Percentiles rank a stretch among this genome's conserved stretches.
Evolutionary conservation across 2,888 invertebrate genomes (phyloP).

Genomic region (Eupithecia subfuscata): DNA sequence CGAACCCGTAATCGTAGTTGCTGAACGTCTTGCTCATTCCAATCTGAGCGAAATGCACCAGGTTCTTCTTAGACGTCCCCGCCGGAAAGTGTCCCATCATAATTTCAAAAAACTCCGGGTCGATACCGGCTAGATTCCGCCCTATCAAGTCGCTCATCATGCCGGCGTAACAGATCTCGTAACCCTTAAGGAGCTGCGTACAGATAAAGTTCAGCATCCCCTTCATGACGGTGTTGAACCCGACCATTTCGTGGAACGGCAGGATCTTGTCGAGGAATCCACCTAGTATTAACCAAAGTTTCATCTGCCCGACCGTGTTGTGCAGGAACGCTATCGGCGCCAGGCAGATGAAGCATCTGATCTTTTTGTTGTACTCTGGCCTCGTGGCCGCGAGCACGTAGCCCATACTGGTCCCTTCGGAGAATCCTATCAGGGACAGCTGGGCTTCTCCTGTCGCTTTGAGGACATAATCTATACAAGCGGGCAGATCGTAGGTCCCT

Average conservation of each 20-base stretch:
- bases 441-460: slow-evolving; percentile 73
- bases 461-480: slow-evolving; percentile 71
- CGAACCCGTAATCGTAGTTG: slow-evolving; percentile 56
- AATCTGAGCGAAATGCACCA: slow-evolving; percentile 57
- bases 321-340: slow-evolving; percentile 43
- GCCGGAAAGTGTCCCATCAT: slow-evolving; percentile 55
- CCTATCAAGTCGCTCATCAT: slow-evolving; percentile 47
- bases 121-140: slow-evolving; percentile 46
- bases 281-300: slow-evolving; percentile 34
- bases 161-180: slow-evolving; percentile 46
- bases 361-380: slow-evolving; percentile 84
- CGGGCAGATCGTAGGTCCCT: slow-evolving; percentile 86
- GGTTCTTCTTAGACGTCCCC: slow-evolving; percentile 55
- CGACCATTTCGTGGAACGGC: slow-evolving; percentile 44
- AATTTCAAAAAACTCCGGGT: slow-evolving; percentile 46
- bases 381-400: slow-evolving; percentile 77
- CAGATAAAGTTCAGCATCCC: slow-evolving; percentile 47
- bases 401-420: slow-evolving; percentile 84
- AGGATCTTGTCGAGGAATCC: slow-evolving; percentile 41
- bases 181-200: slow-evolving; percentile 42
- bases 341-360: slow-evolving; percentile 58
- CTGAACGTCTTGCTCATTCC: slow-evolving; percentile 49
- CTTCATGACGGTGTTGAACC: slow-evolving; percentile 42
- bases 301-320: slow-evolving; percentile 28
- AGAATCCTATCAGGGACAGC: slow-evolving; percentile 87